Conservation (phyloP, 2,888 invertebrate species). For the Pocota personata region DNA sequence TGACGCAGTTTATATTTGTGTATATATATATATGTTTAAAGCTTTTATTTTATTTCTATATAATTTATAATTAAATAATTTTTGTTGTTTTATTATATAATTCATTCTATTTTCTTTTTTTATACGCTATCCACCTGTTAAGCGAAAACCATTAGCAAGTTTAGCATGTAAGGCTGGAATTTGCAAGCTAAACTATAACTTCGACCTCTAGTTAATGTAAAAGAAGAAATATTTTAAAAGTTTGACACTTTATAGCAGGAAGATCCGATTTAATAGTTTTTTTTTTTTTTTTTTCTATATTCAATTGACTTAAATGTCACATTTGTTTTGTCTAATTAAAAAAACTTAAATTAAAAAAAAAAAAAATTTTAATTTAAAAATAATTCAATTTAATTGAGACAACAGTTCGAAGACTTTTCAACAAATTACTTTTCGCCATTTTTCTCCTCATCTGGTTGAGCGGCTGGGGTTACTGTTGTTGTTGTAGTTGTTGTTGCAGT, state of each 20-base stretch:
- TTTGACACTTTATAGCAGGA: slow-evolving; percentile 69
- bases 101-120: slow-evolving; percentile 7
- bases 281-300: slow-evolving; percentile 19
- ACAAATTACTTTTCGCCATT: slow-evolving; percentile 62
- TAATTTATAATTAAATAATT: slow-evolving; percentile 20
- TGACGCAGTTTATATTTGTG: slow-evolving; percentile 54
- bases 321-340: slow-evolving; percentile 4
- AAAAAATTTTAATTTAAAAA: slow-evolving; percentile 31
- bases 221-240: not conserved
- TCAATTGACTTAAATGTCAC: slow-evolving; percentile 57
- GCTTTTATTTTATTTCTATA: slow-evolving; percentile 40
- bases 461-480: slow-evolving; percentile 43
- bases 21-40: slow-evolving; percentile 49
- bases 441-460: slow-evolving; percentile 44
- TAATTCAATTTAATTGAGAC: slow-evolving; percentile 26
- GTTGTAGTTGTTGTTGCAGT: slow-evolving; percentile 75
- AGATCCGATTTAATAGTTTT: slow-evolving; percentile 64
- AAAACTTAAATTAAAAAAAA: slow-evolving; percentile 1
- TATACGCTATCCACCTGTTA: not conserved
- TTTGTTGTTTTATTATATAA: slow-evolving; percentile 4
- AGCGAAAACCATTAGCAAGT: slow-evolving; percentile 13
- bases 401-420: slow-evolving; percentile 27
- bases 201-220: not conserved
- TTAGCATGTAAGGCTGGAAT: slow-evolving; percentile 46
- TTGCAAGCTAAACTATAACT: slow-evolving; percentile 46